Percentiles rank a stretch among this genome's conserved stretches.
Evolutionary conservation across 2,888 invertebrate species (phyloP).

Genomic region (Glyphotaelius pellucidus): DNA sequence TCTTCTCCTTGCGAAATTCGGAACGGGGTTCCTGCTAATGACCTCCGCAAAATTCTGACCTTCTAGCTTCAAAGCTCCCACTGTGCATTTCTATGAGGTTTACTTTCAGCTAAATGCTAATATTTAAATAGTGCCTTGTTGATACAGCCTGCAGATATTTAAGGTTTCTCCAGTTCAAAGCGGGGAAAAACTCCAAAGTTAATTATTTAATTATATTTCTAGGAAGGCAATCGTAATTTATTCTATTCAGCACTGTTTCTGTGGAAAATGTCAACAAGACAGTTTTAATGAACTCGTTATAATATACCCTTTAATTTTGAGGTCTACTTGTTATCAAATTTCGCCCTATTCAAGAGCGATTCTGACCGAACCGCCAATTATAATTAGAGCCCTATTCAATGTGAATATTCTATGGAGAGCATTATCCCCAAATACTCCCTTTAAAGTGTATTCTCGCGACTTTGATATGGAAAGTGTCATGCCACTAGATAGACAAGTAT

Average conservation of each 20-base stretch:
- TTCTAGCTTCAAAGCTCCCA: not conserved
- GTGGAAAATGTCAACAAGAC: slow-evolving; percentile 26
- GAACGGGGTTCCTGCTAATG: not conserved
- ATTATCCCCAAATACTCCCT: not conserved
- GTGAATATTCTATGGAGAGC: not conserved
- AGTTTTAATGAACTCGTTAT: slow-evolving; percentile 36
- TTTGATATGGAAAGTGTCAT: slow-evolving; percentile 26
- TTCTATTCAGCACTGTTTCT: not conserved
- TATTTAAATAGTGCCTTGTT: not conserved
- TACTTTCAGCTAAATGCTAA: not conserved
- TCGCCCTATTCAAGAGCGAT: slow-evolving; percentile 3
- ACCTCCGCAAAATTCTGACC: not conserved
- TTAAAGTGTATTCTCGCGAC: not conserved
- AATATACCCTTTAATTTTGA: slow-evolving; percentile 38
- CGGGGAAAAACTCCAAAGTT: not conserved
- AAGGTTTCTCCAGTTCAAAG: not conserved
- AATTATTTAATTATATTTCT: not conserved
- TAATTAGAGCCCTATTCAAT: slow-evolving; percentile 32
- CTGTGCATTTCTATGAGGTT: not conserved
- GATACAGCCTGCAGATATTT: not conserved
- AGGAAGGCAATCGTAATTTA: not conserved
- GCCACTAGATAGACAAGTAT: not conserved
- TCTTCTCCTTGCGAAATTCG: not conserved
- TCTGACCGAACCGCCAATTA: slow-evolving; percentile 36
- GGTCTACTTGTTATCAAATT: slow-evolving; percentile 42